Evolutionary conservation across 2,888 invertebrate genomes (phyloP).

Genomic region (Polydrusus cervinus): DNA sequence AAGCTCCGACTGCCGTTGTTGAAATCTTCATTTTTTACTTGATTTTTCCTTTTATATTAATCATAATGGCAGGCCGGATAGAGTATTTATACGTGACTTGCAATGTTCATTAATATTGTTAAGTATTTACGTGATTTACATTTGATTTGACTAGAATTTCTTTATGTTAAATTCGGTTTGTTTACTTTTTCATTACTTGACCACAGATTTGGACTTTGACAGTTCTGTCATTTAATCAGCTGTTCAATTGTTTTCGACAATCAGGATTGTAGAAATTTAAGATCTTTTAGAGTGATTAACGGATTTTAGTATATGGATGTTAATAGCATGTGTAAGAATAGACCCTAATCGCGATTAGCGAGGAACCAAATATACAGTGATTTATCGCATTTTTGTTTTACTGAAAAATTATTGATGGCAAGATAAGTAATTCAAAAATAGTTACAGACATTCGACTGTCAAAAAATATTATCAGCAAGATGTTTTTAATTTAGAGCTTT

Average conservation of each 20-base stretch:
- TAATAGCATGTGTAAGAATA: no score
- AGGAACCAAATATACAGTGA: no score
- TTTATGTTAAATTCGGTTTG: conserved; percentile 28
- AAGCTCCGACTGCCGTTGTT: conserved; percentile 76
- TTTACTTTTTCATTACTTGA: conserved; percentile 25
- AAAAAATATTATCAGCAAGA: no score
- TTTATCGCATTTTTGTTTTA: no score
- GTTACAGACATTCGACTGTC: no score
- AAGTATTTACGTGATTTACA: conserved; percentile 16
- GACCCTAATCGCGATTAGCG: no score
- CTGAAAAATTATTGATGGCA: no score
- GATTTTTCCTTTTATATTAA: conserved; percentile 36
- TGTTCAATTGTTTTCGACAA: background rate
- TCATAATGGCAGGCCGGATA: conserved; percentile 28
- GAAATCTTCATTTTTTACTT: conserved; percentile 76
- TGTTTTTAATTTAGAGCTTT: no score
- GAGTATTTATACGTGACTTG: conserved; percentile 14
- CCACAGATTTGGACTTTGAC: conserved; percentile 3
- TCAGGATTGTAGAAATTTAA: background rate
- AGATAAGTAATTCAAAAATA: no score
- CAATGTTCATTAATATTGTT: conserved; percentile 5
- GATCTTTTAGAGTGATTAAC: no score
- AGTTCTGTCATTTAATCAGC: background rate
- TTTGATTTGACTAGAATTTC: conserved; percentile 28
- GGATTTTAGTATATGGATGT: no score